Conservation (phyloP, 2,113 vertebrate genomes). For the Clarias batrachus region DNA sequence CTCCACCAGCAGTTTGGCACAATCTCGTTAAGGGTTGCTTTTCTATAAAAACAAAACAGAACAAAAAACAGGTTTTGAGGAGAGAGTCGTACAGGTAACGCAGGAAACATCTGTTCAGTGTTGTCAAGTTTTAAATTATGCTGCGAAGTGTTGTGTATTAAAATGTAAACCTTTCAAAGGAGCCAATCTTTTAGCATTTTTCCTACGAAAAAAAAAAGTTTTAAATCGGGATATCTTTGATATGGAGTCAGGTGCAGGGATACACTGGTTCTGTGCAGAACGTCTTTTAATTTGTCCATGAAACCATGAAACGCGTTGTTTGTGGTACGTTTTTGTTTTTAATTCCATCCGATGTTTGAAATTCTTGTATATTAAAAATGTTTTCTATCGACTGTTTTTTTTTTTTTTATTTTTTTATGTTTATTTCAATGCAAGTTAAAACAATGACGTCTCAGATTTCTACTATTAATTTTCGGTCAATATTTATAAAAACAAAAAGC, state of each 20-base stretch:
- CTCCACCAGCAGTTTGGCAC: slow-evolving; percentile 39
- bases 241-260: slow-evolving; percentile 47
- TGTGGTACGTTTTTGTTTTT: slow-evolving; percentile 73
- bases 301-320: slow-evolving; percentile 56
- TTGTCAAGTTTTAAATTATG: slow-evolving; percentile 63
- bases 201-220: slow-evolving; percentile 58
- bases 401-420: neutral
- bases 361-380: slow-evolving; percentile 79
- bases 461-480: neutral
- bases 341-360: slow-evolving; percentile 71
- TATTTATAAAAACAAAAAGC: neutral
- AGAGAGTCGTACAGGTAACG: slow-evolving; percentile 6
- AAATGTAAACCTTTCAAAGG: slow-evolving; percentile 70
- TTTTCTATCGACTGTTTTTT: slow-evolving; percentile 73
- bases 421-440: neutral
- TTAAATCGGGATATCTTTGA: slow-evolving; percentile 55
- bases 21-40: slow-evolving; percentile 45
- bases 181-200: slow-evolving; percentile 71
- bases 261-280: slow-evolving; percentile 57
- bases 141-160: slow-evolving; percentile 71
- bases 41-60: slow-evolving; percentile 31
- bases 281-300: slow-evolving; percentile 57
- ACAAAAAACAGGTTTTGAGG: slow-evolving; percentile 24
- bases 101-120: slow-evolving; percentile 37
- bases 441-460: neutral